Percentiles rank a stretch among this genome's conserved stretches.
Evolutionary conservation across 2,888 invertebrate species (phyloP).

Genomic region (Oxycera nigricornis): DNA sequence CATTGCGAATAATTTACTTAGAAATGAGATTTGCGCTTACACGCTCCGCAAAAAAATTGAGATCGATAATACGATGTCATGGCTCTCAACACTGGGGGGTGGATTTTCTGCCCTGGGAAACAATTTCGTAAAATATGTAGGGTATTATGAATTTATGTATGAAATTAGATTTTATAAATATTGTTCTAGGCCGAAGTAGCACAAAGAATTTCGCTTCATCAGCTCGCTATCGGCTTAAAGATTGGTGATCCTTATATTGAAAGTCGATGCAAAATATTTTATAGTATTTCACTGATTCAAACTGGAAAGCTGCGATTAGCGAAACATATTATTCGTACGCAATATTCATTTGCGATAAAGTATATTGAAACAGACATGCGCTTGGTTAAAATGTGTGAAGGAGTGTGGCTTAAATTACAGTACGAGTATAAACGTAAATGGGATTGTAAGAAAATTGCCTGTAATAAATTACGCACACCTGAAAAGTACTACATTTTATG

Average conservation of each 20-base stretch:
- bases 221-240: slow-evolving; percentile 79
- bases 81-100: slow-evolving; percentile 95
- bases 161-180: neutral
- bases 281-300: slow-evolving; percentile 88
- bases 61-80: slow-evolving; percentile 85
- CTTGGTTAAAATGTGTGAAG: slow-evolving; percentile 81
- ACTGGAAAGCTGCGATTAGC: slow-evolving; percentile 72
- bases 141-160: slow-evolving; percentile 50
- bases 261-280: slow-evolving; percentile 84
- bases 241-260: slow-evolving; percentile 83
- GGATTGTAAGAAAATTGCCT: too few species aligned
- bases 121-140: slow-evolving; percentile 78
- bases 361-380: slow-evolving; percentile 65
- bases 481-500: too few species aligned
- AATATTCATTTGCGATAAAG: slow-evolving; percentile 63
- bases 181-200: slow-evolving; percentile 83
- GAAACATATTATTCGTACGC: slow-evolving; percentile 67
- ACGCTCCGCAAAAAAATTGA: slow-evolving; percentile 73
- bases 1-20: slow-evolving; percentile 50
- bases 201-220: slow-evolving; percentile 84
- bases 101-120: slow-evolving; percentile 96
- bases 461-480: too few species aligned
- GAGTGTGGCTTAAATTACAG: slow-evolving; percentile 84
- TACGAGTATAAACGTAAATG: slow-evolving; percentile 51
- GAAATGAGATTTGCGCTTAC: slow-evolving; percentile 64